Evolutionary conservation across 2,888 invertebrate species (phyloP), one percentile per base, ranked within the genome.

Genomic region (Dorcus hopei): DNA sequence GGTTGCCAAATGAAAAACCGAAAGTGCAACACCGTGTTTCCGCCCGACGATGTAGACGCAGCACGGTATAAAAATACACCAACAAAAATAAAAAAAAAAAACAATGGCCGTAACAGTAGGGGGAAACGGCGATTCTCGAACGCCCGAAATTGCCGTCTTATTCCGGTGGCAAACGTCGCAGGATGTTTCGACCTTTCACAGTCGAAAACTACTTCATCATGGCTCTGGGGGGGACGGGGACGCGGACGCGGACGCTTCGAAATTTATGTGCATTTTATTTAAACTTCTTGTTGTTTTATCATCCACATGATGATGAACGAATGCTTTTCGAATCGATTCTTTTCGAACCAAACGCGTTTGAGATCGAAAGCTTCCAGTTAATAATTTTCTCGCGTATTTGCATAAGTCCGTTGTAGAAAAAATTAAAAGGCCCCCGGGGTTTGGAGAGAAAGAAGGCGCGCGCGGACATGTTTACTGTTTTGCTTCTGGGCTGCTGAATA

Each of bases 11-110:
- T 50, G 49, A 54, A 49, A 51, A 56, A 52, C 61, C 61, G 59
- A 64, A 64, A 65, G 65, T 65, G 65, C 64, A 64, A 51, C 64
- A 59, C 64, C 65, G 64, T 65, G 64, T 64, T 65, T 65, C 65
- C 65, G 65, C 55, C 57, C 49, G 47, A 4, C 26, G 50, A 49
- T 26, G 48, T 23, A 52, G 23, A 53, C 52, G 49, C 54, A 33
- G 40, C 38, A 52, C 52, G 56, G 57, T 61, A 54, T 63, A 64
- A 65, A 65, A 65, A 65, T 65, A 65, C 62, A 53, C 57, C 16
- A 19, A 38, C 39, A 38, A 57, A 56, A 58, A 58, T 38, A 49
- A 53, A 14, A 49, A 53, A 49, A 53, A 58, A 53, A 38, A 49
- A 52, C 53, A 53, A 58, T 54, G 54, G 54, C 54, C 38, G 58